Conservation (phyloP, 2,888 invertebrate species). For the Dryadula phaetusa region DNA sequence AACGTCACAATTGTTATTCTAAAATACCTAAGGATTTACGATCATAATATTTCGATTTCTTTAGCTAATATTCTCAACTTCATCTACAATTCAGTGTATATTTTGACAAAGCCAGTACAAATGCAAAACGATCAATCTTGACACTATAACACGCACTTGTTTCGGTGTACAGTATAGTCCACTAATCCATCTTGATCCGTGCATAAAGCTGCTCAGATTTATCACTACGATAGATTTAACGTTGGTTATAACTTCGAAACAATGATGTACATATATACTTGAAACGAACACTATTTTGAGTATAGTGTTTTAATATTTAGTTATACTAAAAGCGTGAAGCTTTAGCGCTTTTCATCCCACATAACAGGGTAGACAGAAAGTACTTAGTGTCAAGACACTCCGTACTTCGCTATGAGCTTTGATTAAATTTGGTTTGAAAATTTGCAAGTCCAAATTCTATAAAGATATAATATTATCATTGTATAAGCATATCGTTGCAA, state of each 20-base stretch:
- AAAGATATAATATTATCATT: too few species aligned
- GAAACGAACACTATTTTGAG: neutral
- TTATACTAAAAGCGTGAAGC: too few species aligned
- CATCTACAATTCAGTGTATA: neutral
- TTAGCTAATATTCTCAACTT: neutral
- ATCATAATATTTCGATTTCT: neutral
- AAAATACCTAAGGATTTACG: too few species aligned
- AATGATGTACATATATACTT: neutral
- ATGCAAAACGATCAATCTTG: slow-evolving; percentile 30
- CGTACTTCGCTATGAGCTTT: too few species aligned
- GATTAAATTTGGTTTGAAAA: too few species aligned
- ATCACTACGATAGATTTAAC: slow-evolving; percentile 15
- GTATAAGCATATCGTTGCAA: too few species aligned
- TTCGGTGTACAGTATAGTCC: slow-evolving; percentile 8
- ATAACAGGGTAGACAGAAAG: too few species aligned
- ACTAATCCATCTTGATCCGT: slow-evolving; percentile 33
- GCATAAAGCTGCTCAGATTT: slow-evolving; percentile 24
- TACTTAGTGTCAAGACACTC: too few species aligned
- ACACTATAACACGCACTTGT: slow-evolving; percentile 25
- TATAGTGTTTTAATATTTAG: too few species aligned
- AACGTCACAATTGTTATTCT: too few species aligned
- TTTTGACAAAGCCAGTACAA: neutral
- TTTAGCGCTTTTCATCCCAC: too few species aligned
- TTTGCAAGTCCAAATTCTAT: too few species aligned
- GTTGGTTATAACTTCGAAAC: neutral